A percentile compares a stretch with the other conserved stretches of the same genome.
These are phyloP conservation scores for Capitulum mitella DNA, from an alignment of 2,888 invertebrate genomes.

Conservation along the genomic window DNA sequence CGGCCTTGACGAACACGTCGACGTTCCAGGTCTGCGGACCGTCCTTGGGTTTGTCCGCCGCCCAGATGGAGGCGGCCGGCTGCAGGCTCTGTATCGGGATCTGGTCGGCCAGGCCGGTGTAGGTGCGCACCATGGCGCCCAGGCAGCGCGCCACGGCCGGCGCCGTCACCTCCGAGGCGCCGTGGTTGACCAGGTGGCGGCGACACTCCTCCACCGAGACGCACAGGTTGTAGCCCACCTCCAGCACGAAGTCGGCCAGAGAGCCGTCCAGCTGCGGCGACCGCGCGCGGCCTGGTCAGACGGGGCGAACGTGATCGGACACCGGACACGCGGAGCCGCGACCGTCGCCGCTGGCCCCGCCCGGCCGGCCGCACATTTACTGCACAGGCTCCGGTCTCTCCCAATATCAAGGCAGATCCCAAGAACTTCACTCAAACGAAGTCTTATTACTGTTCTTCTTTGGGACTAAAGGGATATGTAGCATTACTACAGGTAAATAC, in stretches of 20 bases:
- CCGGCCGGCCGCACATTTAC: too few relatives aligned
- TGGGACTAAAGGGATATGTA: too few relatives aligned
- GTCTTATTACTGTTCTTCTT: too few relatives aligned
- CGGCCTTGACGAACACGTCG: conserved; percentile 84
- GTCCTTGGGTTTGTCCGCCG: conserved; percentile 28
- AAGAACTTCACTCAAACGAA: too few relatives aligned
- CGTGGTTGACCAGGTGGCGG: conserved; percentile 70
- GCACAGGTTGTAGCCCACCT: conserved; percentile 87
- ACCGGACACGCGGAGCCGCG: too few relatives aligned
- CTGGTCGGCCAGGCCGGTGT: conserved; percentile 56
- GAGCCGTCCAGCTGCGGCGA: conserved; percentile 55
- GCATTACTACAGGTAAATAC: too few relatives aligned
- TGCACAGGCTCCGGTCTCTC: too few relatives aligned
- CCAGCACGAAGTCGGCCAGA: conserved; percentile 75
- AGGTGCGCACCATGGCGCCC: conserved; percentile 77
- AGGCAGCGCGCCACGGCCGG: conserved; percentile 75
- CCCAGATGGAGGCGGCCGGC: conserved; percentile 26
- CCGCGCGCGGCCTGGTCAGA: too few relatives aligned
- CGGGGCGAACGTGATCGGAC: too few relatives aligned
- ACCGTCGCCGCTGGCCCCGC: too few relatives aligned
- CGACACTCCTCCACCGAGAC: conserved; percentile 79
- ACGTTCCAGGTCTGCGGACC: conserved; percentile 73
- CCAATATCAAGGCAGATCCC: too few relatives aligned
- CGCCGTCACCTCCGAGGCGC: conserved; percentile 63
- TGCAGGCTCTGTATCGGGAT: conserved; percentile 29